Evolutionary conservation across 2,113 vertebrate genomes (phyloP).

Genomic region (Vimba vimba): DNA sequence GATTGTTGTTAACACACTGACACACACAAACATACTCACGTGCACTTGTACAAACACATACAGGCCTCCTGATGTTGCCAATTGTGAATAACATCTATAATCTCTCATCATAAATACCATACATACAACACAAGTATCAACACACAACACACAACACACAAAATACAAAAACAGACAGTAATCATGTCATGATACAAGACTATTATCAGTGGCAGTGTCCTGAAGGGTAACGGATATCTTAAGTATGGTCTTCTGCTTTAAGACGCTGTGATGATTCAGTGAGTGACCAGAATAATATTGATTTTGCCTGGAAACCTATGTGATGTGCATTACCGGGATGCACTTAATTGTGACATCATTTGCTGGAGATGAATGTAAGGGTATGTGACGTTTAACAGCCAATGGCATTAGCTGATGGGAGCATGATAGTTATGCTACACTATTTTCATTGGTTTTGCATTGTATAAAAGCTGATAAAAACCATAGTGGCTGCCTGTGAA

Average conservation of each 20-base stretch:
- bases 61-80: constrained; percentile 39
- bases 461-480: background rate
- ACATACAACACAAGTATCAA: constrained; percentile 44
- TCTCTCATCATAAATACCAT: constrained; percentile 41
- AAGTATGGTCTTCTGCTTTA: constrained; percentile 17
- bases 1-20: constrained; percentile 49
- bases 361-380: background rate
- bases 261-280: constrained; percentile 14
- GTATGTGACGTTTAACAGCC: background rate
- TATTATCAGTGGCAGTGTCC: constrained; percentile 47
- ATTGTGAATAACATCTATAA: constrained; percentile 45
- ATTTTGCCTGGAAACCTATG: constrained; percentile 17
- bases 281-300: background rate
- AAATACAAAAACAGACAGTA: constrained; percentile 47
- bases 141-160: constrained; percentile 43
- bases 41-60: constrained; percentile 36
- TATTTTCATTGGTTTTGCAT: constrained; percentile 1
- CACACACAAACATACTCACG: constrained; percentile 40
- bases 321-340: constrained; percentile 1
- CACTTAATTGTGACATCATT: constrained; percentile 10
- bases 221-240: constrained; percentile 27
- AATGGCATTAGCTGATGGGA: constrained; percentile 15
- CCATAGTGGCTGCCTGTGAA: background rate
- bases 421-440: background rate
- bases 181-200: constrained; percentile 36